A percentile compares a stretch with the other conserved stretches of the same genome.
Conservation (phyloP, 37 sponge, comb jelly and placozoan species). For the Ephydatia muelleri region DNA sequence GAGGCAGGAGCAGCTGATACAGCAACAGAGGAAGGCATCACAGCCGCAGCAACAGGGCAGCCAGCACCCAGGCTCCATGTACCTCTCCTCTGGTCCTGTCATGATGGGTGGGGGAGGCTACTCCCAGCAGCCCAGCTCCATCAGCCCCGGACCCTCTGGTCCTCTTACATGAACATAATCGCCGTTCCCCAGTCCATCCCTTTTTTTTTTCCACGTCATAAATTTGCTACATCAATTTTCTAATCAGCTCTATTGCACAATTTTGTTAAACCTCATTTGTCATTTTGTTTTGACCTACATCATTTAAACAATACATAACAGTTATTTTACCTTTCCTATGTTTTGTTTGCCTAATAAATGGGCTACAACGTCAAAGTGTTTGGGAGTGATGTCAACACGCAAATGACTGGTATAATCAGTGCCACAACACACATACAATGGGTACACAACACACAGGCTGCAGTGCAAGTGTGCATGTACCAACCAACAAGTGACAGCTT, state of each 20-base stretch:
- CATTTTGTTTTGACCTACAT: no score
- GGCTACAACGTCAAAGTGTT: no score
- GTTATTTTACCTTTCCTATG: no score
- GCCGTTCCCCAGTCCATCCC: not conserved
- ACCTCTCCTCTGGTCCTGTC: not conserved
- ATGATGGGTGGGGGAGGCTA: not conserved
- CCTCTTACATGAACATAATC: not conserved
- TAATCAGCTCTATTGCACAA: not conserved
- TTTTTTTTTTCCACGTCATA: not conserved
- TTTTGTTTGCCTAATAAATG: no score
- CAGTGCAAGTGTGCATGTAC: not conserved
- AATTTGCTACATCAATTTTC: not conserved
- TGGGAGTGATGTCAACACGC: not conserved
- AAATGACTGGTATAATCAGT: not conserved
- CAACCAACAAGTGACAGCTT: not conserved
- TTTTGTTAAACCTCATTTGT: no score
- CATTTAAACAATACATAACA: no score
- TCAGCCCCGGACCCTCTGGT: not conserved
- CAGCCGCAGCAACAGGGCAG: constrained; percentile 29
- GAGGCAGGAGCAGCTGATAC: constrained; percentile 58
- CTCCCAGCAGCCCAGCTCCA: not conserved
- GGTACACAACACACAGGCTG: not conserved
- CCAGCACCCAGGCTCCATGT: constrained; percentile 2
- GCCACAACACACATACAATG: no score
- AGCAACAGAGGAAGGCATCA: constrained; percentile 36